Evolutionary conservation across 2,888 invertebrate species (phyloP), one percentile per base, ranked within the genome.

Genomic region (Gibbula magus): DNA sequence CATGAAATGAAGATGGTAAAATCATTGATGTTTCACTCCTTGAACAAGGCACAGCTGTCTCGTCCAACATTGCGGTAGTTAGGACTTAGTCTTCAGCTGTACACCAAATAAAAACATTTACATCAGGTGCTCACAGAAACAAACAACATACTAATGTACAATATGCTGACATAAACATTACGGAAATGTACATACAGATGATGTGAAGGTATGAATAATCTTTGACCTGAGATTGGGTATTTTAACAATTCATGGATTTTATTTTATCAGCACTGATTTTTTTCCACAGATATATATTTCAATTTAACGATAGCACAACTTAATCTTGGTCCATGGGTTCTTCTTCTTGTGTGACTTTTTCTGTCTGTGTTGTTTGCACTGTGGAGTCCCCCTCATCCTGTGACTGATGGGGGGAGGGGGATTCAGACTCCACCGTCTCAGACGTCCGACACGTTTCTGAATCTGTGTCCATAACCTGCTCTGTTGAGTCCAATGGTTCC

Each of bases 171-270:
- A 29, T 67, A 39, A 32, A 35, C 20, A 29, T 70, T 70, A 70
- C 70, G 35, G 29, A 70, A 39, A 70, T 70, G 32, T 70, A 70
- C 70, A 70, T 70, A 70, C 70, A 70, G 39, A 70, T 70, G 70
- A 70, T 35, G 35, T 70, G 70, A 70, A n/a, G 70, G 70, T 39
- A 70, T 70, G 70, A 70, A 70, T 70, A 39, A 70, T 70, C 20
- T 70, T 67, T 70, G 70, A 35, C 70, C 70, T 70, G 70, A 70
- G 70, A 39, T 70, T 70, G 32, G 45, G 39, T 70, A 70, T 35
- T 70, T 70, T 70, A 35, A 70, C 70, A 70, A 70, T 61, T 61
- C 70, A 70, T 70, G 70, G 70, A 70, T 70, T 70, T 70, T 35
- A 70, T 70, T 70, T 45, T 45, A 45, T 45, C 70, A 70, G 70